These are phyloP conservation scores for Protosalanx chinensis DNA, from an alignment of 2,797 vertebrate species.

Conservation along the genomic window DNA sequence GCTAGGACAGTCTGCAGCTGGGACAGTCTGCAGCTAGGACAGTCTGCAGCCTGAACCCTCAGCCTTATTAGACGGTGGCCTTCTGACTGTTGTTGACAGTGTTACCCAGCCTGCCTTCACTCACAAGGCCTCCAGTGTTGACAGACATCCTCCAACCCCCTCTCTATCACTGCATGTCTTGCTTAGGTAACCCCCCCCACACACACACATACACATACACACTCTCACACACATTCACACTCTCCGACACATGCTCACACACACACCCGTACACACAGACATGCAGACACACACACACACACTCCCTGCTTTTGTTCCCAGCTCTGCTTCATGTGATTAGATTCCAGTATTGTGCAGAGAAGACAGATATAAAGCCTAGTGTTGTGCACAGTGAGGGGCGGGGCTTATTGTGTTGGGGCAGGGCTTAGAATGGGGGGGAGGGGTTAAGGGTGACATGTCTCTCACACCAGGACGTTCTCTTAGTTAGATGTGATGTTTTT, in stretches of 20 bases:
- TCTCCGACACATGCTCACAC: too few relatives aligned
- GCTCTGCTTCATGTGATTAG: slow-evolving; percentile 57
- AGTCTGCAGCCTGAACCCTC: slow-evolving; percentile 9
- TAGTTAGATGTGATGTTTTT: too few relatives aligned
- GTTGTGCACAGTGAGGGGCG: slow-evolving; percentile 27
- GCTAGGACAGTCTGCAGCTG: too few relatives aligned
- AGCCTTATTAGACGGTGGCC: slow-evolving; percentile 38
- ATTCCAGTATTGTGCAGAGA: slow-evolving; percentile 58
- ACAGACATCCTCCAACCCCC: slow-evolving; percentile 3
- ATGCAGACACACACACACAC: slow-evolving; percentile 13
- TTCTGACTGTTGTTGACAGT: slow-evolving; percentile 19
- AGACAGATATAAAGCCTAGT: slow-evolving; percentile 48
- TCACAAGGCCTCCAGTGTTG: slow-evolving; percentile 62
- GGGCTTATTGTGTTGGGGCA: too few relatives aligned
- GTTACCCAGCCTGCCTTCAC: slow-evolving; percentile 12
- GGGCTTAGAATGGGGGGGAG: too few relatives aligned
- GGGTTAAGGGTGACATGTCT: background rate
- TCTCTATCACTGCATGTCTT: slow-evolving; percentile 7
- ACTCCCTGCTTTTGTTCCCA: slow-evolving; percentile 62
- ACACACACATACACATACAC: slow-evolving; percentile 35
- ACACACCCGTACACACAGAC: slow-evolving; percentile 9
- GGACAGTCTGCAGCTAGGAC: background rate
- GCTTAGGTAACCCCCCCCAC: background rate
- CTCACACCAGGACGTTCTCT: background rate
- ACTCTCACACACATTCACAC: too few relatives aligned